These are phyloP conservation scores for Ochropleura plecta DNA, from an alignment of 2,888 invertebrate genomes.

Conservation along the genomic window DNA sequence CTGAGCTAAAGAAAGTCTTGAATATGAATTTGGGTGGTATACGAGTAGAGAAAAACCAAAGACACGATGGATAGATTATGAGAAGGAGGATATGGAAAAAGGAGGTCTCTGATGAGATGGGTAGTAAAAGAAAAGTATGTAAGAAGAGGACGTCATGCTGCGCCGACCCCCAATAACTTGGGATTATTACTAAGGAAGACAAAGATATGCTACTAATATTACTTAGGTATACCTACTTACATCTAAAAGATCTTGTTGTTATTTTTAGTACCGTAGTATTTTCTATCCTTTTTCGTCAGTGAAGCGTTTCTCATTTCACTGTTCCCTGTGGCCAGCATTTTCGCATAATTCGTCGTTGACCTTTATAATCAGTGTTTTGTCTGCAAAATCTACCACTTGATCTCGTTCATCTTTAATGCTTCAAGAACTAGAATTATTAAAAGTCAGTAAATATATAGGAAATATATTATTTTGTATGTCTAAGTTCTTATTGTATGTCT, in stretches of 20 bases:
- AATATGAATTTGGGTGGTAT: no score
- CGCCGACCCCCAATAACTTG: no score
- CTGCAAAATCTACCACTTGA: neutral
- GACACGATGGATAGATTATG: no score
- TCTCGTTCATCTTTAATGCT: neutral
- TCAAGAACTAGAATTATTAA: neutral
- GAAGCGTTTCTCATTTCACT: neutral
- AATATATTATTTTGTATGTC: neutral
- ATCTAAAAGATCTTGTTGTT: neutral
- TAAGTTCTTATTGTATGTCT: constrained; percentile 9
- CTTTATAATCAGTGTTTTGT: neutral
- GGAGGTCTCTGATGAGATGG: no score
- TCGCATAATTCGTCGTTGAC: neutral
- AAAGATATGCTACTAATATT: neutral
- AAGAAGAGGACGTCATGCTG: no score
- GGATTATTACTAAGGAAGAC: no score
- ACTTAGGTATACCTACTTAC: neutral
- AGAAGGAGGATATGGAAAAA: no score
- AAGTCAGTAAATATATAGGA: neutral
- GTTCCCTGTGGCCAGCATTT: neutral
- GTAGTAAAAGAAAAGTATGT: no score
- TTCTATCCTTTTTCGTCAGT: neutral
- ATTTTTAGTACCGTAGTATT: neutral
- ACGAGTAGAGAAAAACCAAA: no score
- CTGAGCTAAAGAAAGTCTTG: no score